Conservation (phyloP, 2,797 vertebrate genomes). For the Eleutherodactylus coqui region DNA sequence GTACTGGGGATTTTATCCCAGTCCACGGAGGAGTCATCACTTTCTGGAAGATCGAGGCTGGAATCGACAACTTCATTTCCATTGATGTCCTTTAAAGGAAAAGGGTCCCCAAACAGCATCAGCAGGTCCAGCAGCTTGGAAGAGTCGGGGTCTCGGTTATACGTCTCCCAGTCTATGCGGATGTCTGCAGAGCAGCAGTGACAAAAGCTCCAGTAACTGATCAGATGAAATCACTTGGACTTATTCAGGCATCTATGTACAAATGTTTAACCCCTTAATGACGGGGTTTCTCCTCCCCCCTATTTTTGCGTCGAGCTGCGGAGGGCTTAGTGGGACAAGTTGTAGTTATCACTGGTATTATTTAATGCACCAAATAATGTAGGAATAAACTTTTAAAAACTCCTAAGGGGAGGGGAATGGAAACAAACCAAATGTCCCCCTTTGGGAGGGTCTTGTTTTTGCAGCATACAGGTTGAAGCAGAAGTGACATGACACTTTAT, state of each 20-base stretch:
- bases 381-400: too few species aligned
- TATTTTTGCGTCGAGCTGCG: too few species aligned
- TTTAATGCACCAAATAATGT: too few species aligned
- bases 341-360: too few species aligned
- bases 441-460: too few species aligned
- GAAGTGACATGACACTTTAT: too few species aligned
- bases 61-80: slow-evolving; percentile 73
- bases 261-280: too few species aligned
- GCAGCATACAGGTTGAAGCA: too few species aligned
- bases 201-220: neutral
- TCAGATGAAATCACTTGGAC: neutral
- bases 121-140: slow-evolving; percentile 83
- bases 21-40: slow-evolving; percentile 60
- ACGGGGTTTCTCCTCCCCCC: too few species aligned
- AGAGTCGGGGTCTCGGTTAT: slow-evolving; percentile 75
- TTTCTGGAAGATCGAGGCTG: slow-evolving; percentile 58
- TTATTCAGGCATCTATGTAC: neutral
- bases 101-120: slow-evolving; percentile 80
- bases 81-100: slow-evolving; percentile 78
- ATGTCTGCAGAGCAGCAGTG: slow-evolving; percentile 80
- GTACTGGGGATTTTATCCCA: slow-evolving; percentile 66
- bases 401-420: too few species aligned
- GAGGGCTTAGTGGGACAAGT: too few species aligned
- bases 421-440: too few species aligned
- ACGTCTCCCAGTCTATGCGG: slow-evolving; percentile 89